These are phyloP conservation scores for Phylloscopus trochiloides DNA, from an alignment of 2,113 vertebrate species.

Conservation along the genomic window DNA sequence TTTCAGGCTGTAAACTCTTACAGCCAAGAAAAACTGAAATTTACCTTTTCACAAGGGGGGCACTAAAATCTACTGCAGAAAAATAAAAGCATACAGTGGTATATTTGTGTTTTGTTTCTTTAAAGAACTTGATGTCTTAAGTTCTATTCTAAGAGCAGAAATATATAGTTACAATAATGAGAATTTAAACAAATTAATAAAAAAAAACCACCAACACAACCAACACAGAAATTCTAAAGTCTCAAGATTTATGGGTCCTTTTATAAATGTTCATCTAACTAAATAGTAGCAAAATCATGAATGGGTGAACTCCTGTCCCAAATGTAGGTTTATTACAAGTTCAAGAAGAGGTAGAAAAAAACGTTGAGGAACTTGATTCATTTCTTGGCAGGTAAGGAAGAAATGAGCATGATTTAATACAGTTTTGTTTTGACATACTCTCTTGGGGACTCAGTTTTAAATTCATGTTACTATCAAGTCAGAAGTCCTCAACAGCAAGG, in stretches of 20 bases:
- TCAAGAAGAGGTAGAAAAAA: not conserved
- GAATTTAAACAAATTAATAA: not conserved
- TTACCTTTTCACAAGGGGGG: not conserved
- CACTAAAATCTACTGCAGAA: not conserved
- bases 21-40: not conserved
- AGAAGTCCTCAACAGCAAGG: not conserved
- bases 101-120: not conserved
- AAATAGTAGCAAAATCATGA: not conserved
- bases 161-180: not conserved
- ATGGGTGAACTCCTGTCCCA: not conserved
- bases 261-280: not conserved
- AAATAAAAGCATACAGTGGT: not conserved
- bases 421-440: not conserved
- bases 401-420: not conserved
- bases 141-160: not conserved
- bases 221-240: not conserved
- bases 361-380: fast-evolving
- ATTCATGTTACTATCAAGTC: not conserved
- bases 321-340: not conserved
- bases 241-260: not conserved
- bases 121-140: not conserved
- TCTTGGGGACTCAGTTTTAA: not conserved
- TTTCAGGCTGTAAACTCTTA: not conserved
- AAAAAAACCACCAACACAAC: not conserved
- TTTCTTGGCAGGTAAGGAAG: not conserved